A percentile compares a stretch with the other conserved stretches of the same genome.
Evolutionary conservation across 2,888 invertebrate species (phyloP).

Genomic region (Meiosimyza decipiens): DNA sequence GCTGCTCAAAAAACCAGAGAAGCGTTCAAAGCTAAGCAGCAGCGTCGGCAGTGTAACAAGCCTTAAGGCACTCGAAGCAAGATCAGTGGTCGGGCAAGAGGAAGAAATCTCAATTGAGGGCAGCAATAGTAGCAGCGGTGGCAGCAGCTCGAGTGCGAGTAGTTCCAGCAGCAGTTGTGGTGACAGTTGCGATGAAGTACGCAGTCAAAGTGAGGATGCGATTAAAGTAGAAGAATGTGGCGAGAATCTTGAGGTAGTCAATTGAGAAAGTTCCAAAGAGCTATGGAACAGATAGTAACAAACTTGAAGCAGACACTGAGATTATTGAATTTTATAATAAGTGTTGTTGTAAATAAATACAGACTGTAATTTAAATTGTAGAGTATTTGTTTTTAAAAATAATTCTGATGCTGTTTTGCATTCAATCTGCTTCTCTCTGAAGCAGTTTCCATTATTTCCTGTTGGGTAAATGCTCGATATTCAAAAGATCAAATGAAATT

Average conservation of each 20-base stretch:
- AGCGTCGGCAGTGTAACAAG: constrained; percentile 2
- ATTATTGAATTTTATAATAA: too few species aligned
- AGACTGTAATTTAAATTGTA: too few species aligned
- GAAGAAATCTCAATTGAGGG: constrained; percentile 42
- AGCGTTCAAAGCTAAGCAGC: constrained; percentile 58
- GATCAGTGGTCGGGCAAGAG: constrained; percentile 34
- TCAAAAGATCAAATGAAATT: too few species aligned
- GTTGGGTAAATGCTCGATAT: too few species aligned
- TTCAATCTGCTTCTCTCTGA: too few species aligned
- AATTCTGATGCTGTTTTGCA: too few species aligned
- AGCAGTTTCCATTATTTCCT: too few species aligned
- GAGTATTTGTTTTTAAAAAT: too few species aligned
- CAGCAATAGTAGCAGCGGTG: constrained; percentile 41
- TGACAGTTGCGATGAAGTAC: constrained; percentile 45
- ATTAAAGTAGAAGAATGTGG: constrained; percentile 57
- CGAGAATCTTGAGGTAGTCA: constrained; percentile 64
- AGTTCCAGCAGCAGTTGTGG: constrained; percentile 44
- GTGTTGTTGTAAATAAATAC: too few species aligned
- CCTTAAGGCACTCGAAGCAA: neutral
- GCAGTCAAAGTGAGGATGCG: constrained; percentile 34
- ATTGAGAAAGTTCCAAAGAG: constrained; percentile 47
- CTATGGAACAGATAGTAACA: neutral
- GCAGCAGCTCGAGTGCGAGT: constrained; percentile 39
- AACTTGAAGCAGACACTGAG: too few species aligned
- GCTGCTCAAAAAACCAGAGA: constrained; percentile 82